Base-by-base conservation (phyloP, 2,888 invertebrate species). In the Dryobotodes eremita region DNA sequence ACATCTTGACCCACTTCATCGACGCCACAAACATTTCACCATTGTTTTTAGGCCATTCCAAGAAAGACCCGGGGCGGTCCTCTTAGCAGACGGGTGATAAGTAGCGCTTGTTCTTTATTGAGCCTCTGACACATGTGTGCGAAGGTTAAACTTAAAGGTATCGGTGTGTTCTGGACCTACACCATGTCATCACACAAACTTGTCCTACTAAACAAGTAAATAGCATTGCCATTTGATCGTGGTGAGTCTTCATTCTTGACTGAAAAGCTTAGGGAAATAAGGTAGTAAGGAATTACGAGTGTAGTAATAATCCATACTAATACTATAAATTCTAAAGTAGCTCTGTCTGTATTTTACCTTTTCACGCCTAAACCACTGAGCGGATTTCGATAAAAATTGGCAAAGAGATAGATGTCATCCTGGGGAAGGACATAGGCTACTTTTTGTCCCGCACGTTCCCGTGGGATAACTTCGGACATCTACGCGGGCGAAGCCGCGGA, bases 21-120 rank as follows among this genome's bases (percentile, higher is more conserved):
- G 77, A 79, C 42, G 57, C 64, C 13, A 73, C 42, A 83, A 46
- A 68, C 26, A 71, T 48, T 69, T 74, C 26, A 20, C n/a, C 20
- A 36, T 53, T 68, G 55, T 76, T 71, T 79, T 75, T 71, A 46
- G 62, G 66, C 5, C 46, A 50, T 79, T 91, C 90, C 87, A 79
- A 59, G 85, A 89, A 92, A 89, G 66, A 75, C 82, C 64, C 72
- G 69, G 83, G 86, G 86, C 85, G 89, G 85, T 88, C 79, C 86
- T 86, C 87, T 92, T 92, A 92, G 90, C 91, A 75, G 61, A 15
- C 68, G 71, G 31, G 80, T 88, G 92, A 86, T 91, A 92, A 92
- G 86, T 89, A 83, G 82, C 76, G 68, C 83, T 85, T 87, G 77
- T 80, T 88, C 88, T 89, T 85, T 87, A 86, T 87, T 73, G 77